These are phyloP conservation scores for Zygogramma bicolorata DNA, from an alignment of 2,888 invertebrate species.

Conservation along the genomic window DNA sequence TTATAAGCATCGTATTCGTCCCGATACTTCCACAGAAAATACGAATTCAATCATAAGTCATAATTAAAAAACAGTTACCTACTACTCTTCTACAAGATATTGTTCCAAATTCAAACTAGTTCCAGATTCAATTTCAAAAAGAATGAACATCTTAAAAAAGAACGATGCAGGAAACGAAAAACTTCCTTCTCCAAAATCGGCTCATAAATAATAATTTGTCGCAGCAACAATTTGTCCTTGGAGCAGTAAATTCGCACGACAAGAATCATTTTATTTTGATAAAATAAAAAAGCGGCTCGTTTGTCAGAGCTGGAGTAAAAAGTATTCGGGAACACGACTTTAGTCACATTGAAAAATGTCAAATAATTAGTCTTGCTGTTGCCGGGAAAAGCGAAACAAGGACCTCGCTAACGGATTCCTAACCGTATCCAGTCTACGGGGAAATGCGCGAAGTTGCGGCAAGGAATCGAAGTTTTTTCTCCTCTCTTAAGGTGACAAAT, in stretches of 20 bases:
- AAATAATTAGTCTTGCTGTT: slow-evolving; percentile 61
- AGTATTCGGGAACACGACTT: slow-evolving; percentile 50
- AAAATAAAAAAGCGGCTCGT: slow-evolving; percentile 49
- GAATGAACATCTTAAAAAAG: not conserved
- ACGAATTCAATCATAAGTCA: too few relatives aligned
- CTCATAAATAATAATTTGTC: slow-evolving; percentile 31
- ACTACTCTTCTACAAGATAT: too few relatives aligned
- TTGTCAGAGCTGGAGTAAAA: slow-evolving; percentile 51
- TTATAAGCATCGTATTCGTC: too few relatives aligned
- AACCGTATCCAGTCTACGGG: slow-evolving; percentile 55
- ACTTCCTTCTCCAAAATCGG: not conserved
- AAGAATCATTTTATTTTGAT: slow-evolving; percentile 41
- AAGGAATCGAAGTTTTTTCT: slow-evolving; percentile 67
- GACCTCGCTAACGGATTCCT: slow-evolving; percentile 27
- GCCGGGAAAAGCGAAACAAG: slow-evolving; percentile 28
- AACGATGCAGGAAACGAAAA: not conserved
- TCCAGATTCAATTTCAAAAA: too few relatives aligned
- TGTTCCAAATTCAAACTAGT: too few relatives aligned
- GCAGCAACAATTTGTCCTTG: slow-evolving; percentile 32
- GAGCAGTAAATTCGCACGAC: slow-evolving; percentile 41
- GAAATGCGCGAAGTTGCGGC: slow-evolving; percentile 64
- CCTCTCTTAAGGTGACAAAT: slow-evolving; percentile 71
- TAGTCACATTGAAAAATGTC: slow-evolving; percentile 60
- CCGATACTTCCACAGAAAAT: too few relatives aligned
- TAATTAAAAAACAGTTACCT: too few relatives aligned